Percentiles rank a stretch among this genome's conserved stretches.
Conservation (phyloP, 2,113 vertebrate genomes). For the Parus major region DNA sequence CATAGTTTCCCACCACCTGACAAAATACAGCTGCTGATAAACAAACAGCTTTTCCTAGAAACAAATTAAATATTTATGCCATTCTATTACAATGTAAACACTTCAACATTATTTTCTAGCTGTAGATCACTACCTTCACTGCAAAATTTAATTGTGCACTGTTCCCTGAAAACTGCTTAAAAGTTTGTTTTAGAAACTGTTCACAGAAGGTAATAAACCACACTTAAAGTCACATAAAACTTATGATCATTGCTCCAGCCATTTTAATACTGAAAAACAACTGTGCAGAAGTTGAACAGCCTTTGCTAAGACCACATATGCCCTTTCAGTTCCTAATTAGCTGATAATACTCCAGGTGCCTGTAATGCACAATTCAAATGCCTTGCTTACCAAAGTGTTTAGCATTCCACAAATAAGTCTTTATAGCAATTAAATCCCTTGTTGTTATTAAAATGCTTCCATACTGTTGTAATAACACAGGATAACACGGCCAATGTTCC, state of each 20-base stretch:
- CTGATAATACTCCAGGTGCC: slow-evolving; percentile 38
- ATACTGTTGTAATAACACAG: slow-evolving; percentile 61
- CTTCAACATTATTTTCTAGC: not conserved
- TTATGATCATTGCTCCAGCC: not conserved
- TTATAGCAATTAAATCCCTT: slow-evolving; percentile 66
- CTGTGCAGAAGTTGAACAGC: not conserved
- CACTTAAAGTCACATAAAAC: slow-evolving; percentile 21
- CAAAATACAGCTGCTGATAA: slow-evolving; percentile 8
- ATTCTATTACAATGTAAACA: not conserved
- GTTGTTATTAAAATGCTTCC: slow-evolving; percentile 66
- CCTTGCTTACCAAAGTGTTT: slow-evolving; percentile 53
- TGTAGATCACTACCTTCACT: not conserved
- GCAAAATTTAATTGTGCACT: not conserved
- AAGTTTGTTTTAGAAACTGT: not conserved
- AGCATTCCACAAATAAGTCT: slow-evolving; percentile 69
- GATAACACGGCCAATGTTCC: slow-evolving; percentile 58
- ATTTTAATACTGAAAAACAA: slow-evolving; percentile 46
- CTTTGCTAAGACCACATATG: slow-evolving; percentile 13
- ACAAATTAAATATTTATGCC: slow-evolving; percentile 22
- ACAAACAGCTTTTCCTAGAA: not conserved
- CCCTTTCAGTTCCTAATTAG: slow-evolving; percentile 64
- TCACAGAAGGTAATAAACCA: slow-evolving; percentile 43
- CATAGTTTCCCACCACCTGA: not conserved
- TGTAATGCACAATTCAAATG: slow-evolving; percentile 49
- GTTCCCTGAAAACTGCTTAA: not conserved